phyloP scores from a whole-genome alignment of 2,797 vertebrate species.

The Onychomys torridus region DNA sequence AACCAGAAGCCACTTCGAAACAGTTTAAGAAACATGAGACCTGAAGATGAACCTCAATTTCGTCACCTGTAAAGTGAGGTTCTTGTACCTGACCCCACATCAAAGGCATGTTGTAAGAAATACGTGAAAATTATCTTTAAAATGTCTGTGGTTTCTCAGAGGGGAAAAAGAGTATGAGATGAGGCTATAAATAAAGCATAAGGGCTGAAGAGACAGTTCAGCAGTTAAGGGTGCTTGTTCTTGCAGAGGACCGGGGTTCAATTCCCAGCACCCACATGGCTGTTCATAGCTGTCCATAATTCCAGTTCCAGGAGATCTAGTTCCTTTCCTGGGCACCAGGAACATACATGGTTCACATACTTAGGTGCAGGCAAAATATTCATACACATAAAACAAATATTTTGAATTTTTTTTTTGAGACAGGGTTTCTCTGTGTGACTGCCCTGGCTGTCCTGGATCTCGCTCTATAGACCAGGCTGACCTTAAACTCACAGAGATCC shows the following conservation, averaged over 20 bases:
- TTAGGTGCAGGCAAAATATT: not conserved
- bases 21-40: constrained; percentile 64
- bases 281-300: not conserved
- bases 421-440: not conserved
- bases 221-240: not conserved
- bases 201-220: too few species aligned
- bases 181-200: not conserved
- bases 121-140: constrained; percentile 49
- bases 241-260: not conserved
- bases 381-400: not conserved
- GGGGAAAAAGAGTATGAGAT: not conserved
- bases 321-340: too few species aligned
- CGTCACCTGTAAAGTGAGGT: constrained; percentile 33
- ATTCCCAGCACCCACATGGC: not conserved
- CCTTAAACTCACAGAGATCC: not conserved
- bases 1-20: constrained; percentile 22
- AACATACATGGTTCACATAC: not conserved
- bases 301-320: not conserved
- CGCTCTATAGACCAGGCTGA: not conserved
- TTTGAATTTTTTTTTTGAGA: not conserved
- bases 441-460: not conserved
- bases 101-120: constrained; percentile 66
- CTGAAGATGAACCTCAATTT: constrained; percentile 67
- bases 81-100: constrained; percentile 64
- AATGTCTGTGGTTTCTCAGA: constrained; percentile 37